These are phyloP conservation scores for Campoletis sonorensis DNA, from an alignment of 1,140 invertebrate genomes.

Conservation along the genomic window DNA sequence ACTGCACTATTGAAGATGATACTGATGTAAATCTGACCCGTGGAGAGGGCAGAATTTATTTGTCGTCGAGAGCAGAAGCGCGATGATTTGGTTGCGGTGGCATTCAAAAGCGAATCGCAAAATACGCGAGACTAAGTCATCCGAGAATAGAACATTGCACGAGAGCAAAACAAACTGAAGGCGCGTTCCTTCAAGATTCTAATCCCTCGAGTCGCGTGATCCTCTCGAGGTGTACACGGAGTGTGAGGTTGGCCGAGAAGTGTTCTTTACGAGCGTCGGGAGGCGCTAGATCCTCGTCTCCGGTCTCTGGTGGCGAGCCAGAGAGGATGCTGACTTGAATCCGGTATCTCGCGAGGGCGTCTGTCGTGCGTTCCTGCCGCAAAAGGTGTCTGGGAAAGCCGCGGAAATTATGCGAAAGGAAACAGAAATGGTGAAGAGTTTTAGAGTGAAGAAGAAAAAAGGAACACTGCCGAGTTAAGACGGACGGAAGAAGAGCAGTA, in stretches of 20 bases:
- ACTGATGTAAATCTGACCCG: background rate
- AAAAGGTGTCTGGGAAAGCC: slow-evolving; percentile 13
- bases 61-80: background rate
- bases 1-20: background rate
- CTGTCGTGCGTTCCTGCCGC: background rate
- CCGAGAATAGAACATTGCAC: slow-evolving; percentile 36
- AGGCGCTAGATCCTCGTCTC: slow-evolving; percentile 50
- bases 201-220: background rate
- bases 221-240: background rate
- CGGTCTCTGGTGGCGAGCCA: slow-evolving; percentile 38
- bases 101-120: background rate
- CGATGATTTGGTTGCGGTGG: slow-evolving; percentile 12
- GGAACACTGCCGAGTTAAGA: background rate
- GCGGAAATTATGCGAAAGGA: slow-evolving; percentile 28
- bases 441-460: background rate
- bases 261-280: slow-evolving; percentile 36
- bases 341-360: slow-evolving; percentile 28
- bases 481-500: slow-evolving; percentile 27
- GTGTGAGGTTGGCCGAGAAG: background rate
- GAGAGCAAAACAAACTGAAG: background rate
- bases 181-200: slow-evolving; percentile 21
- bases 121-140: slow-evolving; percentile 21
- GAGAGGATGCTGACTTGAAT: slow-evolving; percentile 25
- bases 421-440: slow-evolving; percentile 1
- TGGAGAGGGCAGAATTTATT: background rate